phyloP scores from a whole-genome alignment of 2,113 vertebrate species.

The Cyanocitta stelleri region DNA sequence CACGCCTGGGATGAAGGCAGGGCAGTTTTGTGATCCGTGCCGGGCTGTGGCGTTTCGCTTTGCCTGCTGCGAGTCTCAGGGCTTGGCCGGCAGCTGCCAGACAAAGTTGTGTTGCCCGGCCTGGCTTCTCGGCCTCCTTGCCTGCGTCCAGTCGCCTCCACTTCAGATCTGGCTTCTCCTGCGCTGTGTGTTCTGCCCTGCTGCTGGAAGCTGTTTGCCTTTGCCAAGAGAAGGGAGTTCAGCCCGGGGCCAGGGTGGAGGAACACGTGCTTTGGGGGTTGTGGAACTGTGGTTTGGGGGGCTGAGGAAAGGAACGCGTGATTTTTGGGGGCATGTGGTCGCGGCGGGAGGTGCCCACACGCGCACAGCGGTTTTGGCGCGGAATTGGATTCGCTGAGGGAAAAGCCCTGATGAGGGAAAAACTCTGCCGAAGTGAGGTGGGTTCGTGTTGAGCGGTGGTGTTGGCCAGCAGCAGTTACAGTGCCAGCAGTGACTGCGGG shows the following conservation, averaged over 20 bases:
- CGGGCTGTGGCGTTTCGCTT: neutral
- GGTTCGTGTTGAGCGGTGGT: neutral
- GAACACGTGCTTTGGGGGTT: neutral
- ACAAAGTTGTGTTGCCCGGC: neutral
- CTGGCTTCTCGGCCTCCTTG: neutral
- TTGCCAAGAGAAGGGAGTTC: neutral
- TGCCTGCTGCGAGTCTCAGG: neutral
- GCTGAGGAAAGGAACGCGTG: neutral
- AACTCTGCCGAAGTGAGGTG: neutral
- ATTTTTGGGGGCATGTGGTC: neutral
- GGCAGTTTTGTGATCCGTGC: neutral
- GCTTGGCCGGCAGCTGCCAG: neutral
- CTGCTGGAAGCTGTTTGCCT: neutral
- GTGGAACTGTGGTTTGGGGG: neutral
- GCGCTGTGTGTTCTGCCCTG: neutral
- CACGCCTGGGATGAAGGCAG: neutral
- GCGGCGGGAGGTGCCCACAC: neutral
- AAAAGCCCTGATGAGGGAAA: neutral
- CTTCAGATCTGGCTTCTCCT: neutral
- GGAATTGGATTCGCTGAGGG: neutral
- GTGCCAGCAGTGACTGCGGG: neutral
- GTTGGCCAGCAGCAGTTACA: neutral
- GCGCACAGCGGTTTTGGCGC: accelerated
- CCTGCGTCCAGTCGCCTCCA: neutral
- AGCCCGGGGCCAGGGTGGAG: no score